These are phyloP conservation scores for Ethmia dodecea DNA, from an alignment of 2,888 invertebrate species.

Conservation along the genomic window DNA sequence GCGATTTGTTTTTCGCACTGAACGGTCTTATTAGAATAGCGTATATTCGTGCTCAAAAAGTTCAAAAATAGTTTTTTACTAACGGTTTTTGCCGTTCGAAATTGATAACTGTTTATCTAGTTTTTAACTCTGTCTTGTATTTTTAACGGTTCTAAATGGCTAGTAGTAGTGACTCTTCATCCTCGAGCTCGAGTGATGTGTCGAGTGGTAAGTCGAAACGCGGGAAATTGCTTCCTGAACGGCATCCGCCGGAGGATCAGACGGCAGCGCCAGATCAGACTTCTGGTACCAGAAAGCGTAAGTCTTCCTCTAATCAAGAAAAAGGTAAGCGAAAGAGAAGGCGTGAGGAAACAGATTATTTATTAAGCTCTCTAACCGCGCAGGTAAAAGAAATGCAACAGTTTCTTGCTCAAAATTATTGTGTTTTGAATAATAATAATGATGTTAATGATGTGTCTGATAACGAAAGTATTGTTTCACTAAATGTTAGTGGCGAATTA, in stretches of 20 bases:
- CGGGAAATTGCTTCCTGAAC: neutral
- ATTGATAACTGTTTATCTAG: neutral
- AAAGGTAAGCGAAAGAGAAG: neutral
- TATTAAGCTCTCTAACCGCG: neutral
- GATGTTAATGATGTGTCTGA: too few species aligned
- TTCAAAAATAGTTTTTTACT: neutral
- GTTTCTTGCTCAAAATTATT: neutral
- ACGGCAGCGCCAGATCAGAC: neutral
- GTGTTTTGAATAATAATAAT: too few species aligned
- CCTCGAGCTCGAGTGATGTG: neutral
- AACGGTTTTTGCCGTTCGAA: conserved; percentile 5
- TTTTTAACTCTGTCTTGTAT: neutral
- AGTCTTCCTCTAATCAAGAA: neutral
- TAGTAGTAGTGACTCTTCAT: neutral
- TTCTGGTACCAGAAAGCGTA: neutral
- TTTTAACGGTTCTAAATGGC: neutral
- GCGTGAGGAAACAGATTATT: neutral
- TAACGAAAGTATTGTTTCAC: neutral
- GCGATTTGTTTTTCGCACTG: conserved; percentile 5
- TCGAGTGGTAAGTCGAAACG: neutral
- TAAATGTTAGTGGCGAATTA: neutral
- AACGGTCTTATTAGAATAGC: neutral
- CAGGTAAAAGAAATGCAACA: conserved; percentile 1
- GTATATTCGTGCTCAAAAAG: neutral
- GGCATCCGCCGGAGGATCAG: neutral